phyloP scores from a whole-genome alignment of 2,113 vertebrate genomes.

The Peromyscus maniculatus region DNA sequence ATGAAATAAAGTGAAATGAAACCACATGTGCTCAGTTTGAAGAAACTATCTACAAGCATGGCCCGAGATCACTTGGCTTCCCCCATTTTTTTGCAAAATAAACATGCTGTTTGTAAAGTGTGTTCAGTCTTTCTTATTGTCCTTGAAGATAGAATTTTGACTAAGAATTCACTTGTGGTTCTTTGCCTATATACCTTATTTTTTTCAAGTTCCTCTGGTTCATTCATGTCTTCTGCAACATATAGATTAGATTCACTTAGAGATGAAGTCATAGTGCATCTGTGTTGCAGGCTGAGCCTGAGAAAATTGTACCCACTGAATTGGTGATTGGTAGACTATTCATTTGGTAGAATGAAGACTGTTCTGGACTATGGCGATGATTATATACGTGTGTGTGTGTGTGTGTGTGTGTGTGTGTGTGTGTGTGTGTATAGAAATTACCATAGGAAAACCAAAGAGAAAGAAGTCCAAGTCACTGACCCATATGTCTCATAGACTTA shows the following conservation, averaged over 20 bases:
- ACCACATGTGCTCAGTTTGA: constrained; percentile 66
- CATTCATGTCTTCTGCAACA: background rate
- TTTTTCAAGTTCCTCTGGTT: constrained; percentile 44
- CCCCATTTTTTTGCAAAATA: constrained; percentile 56
- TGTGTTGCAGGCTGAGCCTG: background rate
- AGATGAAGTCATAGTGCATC: background rate
- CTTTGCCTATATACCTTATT: background rate
- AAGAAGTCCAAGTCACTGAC: background rate
- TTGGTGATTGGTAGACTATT: background rate
- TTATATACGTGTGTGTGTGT: background rate
- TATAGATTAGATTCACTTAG: background rate
- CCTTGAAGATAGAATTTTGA: constrained; percentile 10
- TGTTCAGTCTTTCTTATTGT: constrained; percentile 31
- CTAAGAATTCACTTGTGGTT: background rate
- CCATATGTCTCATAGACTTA: background rate
- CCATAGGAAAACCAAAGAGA: background rate
- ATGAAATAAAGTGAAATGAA: constrained; percentile 73
- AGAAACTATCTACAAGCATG: constrained; percentile 27
- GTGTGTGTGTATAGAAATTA: background rate
- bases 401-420: background rate
- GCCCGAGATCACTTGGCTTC: background rate
- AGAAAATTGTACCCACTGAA: background rate
- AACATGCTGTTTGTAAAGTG: background rate
- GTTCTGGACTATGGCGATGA: background rate
- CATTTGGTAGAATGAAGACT: background rate